Conservation (phyloP, 2,113 vertebrate genomes). For the Pithys albifrons region DNA sequence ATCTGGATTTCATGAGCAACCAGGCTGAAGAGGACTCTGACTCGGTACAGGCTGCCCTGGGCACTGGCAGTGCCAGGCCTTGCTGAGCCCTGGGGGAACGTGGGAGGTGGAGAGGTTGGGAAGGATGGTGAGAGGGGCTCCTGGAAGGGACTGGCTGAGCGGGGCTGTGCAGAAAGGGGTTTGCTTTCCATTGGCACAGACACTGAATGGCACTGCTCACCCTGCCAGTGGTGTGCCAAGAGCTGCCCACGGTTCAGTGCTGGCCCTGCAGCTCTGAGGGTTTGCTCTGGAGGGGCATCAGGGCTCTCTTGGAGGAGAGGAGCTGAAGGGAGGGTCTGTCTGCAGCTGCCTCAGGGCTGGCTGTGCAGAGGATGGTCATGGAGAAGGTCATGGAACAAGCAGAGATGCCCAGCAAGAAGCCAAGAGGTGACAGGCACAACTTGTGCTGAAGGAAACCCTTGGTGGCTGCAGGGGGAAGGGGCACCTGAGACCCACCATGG, state of each 20-base stretch:
- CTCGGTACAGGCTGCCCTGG: slow-evolving; percentile 67
- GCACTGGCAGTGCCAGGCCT: background rate
- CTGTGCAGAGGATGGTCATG: background rate
- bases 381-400: background rate
- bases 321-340: background rate
- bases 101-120: background rate
- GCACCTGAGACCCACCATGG: background rate
- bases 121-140: background rate
- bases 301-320: background rate
- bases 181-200: accelerated
- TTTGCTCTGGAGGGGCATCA: accelerated
- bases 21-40: slow-evolving; percentile 75
- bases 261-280: background rate
- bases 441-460: background rate
- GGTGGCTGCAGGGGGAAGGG: background rate
- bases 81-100: background rate
- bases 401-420: background rate
- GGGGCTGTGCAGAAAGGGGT: background rate
- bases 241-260: background rate
- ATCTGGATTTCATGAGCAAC: slow-evolving; percentile 65
- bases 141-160: background rate
- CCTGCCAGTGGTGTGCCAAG: background rate
- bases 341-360: background rate
- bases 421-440: background rate
- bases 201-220: background rate